Evolutionary conservation across 2,797 vertebrate species (phyloP).

Genomic region (Syncerus caffer): DNA sequence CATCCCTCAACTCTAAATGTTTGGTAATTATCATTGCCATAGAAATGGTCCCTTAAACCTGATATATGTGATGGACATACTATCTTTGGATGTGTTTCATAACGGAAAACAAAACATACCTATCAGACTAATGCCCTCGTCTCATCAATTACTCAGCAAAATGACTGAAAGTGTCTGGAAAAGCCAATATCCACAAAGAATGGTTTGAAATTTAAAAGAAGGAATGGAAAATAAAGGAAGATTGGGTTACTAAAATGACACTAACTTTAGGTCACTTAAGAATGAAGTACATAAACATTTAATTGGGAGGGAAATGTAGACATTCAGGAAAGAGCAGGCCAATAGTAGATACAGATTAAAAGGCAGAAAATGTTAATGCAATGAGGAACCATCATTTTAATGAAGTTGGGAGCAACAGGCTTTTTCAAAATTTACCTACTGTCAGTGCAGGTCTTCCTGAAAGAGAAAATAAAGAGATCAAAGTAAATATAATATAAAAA

Average conservation of each 20-base stretch:
- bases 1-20: neutral
- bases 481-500: neutral
- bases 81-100: neutral
- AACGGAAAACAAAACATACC: neutral
- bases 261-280: neutral
- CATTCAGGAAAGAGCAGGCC: neutral
- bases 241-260: no score
- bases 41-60: neutral
- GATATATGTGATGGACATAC: fast-evolving
- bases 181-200: neutral
- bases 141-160: neutral
- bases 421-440: neutral
- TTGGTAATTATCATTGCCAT: neutral
- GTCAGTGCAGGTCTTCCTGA: fast-evolving
- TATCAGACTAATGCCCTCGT: neutral
- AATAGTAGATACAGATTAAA: neutral
- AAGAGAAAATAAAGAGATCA: neutral
- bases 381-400: no score
- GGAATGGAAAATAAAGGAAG: neutral
- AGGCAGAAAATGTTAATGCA: neutral
- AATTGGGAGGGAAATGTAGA: neutral
- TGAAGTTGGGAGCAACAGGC: neutral
- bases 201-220: no score
- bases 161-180: neutral
- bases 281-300: fast-evolving